phyloP scores from a whole-genome alignment of 2,797 vertebrate genomes.

The Onychomys arenicola region DNA sequence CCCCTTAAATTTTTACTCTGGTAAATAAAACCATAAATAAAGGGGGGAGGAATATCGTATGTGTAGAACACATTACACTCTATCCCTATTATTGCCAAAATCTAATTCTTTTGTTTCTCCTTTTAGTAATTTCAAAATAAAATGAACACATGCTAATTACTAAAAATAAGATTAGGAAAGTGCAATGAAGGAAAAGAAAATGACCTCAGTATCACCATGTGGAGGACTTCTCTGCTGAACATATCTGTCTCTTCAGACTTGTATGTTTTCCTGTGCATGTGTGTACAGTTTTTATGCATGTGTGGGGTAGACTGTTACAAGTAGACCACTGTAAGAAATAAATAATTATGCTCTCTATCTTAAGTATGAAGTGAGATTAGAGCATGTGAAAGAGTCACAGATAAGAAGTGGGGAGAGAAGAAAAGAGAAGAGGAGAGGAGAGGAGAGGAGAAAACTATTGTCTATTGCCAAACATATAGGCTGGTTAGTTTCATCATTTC shows the following conservation, averaged over 20 bases:
- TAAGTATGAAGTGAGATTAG: neutral
- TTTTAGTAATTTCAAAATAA: conserved; percentile 39
- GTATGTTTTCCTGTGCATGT: neutral
- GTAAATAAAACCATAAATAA: neutral
- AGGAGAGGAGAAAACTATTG: too few relatives aligned
- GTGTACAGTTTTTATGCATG: neutral
- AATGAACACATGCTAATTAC: neutral
- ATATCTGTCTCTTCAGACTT: conserved; percentile 8
- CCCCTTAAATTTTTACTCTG: neutral
- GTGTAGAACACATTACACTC: neutral
- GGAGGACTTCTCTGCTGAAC: neutral
- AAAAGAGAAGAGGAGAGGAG: too few relatives aligned
- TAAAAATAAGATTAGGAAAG: conserved; percentile 27
- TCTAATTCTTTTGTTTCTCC: neutral
- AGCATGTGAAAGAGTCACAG: neutral
- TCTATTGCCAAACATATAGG: neutral
- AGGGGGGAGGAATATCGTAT: too few relatives aligned
- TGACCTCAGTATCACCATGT: neutral
- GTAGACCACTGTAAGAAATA: neutral
- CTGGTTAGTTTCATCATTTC: neutral
- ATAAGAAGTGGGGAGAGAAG: neutral
- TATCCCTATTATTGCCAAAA: neutral
- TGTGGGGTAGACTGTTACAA: neutral
- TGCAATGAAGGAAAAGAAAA: conserved; percentile 14
- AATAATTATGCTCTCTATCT: neutral